These are phyloP conservation scores for Pachliopta kotzebuea DNA, from an alignment of 2,888 invertebrate species.

Conservation along the genomic window DNA sequence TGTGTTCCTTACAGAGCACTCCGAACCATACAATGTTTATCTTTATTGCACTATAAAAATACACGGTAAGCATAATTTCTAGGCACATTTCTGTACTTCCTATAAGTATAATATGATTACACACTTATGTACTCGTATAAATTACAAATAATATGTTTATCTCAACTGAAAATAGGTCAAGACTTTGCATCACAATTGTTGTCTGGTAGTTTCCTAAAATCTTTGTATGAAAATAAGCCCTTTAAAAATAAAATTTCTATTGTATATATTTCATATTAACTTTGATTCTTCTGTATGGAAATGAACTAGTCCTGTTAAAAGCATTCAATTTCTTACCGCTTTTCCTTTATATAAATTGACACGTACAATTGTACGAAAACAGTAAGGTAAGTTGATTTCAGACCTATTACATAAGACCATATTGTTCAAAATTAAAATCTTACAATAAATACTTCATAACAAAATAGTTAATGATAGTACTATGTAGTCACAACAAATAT, in stretches of 20 bases:
- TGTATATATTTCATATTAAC: neutral
- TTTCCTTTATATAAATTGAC: neutral
- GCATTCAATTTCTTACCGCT: neutral
- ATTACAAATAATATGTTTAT: conserved; percentile 51
- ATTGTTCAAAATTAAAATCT: neutral
- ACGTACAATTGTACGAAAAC: neutral
- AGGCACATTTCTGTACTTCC: conserved; percentile 77
- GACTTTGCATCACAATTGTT: conserved; percentile 13
- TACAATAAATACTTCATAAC: neutral
- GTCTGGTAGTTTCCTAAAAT: conserved; percentile 14
- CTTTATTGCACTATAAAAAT: conserved; percentile 75
- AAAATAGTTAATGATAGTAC: neutral
- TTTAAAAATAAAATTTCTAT: conserved; percentile 7
- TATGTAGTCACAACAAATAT: neutral
- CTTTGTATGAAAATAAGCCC: conserved; percentile 25
- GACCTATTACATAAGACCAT: neutral
- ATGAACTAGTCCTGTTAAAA: neutral
- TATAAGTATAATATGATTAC: conserved; percentile 61
- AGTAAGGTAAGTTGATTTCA: neutral
- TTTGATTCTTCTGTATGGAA: neutral
- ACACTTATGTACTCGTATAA: conserved; percentile 50
- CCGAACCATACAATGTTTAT: conserved; percentile 53
- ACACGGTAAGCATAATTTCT: conserved; percentile 75
- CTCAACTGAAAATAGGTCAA: conserved; percentile 39
- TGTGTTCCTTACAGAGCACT: conserved; percentile 3